Percentiles rank a stretch among this genome's conserved stretches.
phyloP scores from a whole-genome alignment of 2,888 invertebrate genomes.

The Macrophya alboannulata region DNA sequence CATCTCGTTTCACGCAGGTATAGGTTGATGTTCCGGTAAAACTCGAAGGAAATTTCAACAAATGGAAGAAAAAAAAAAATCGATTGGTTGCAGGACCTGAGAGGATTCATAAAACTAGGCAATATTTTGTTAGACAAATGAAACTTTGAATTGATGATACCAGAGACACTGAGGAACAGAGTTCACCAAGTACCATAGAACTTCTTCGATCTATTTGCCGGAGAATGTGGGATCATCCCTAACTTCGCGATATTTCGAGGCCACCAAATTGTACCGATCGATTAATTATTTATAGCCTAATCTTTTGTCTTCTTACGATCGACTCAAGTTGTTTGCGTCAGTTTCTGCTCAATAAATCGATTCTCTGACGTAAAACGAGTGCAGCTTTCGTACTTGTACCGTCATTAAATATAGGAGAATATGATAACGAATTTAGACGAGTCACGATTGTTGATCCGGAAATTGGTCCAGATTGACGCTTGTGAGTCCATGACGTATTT shows the following conservation, averaged over 20 bases:
- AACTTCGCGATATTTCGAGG: neutral
- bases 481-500: neutral
- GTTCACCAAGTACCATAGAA: no score
- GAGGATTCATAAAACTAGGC: neutral
- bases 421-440: neutral
- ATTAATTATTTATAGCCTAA: no score
- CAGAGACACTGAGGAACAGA: no score
- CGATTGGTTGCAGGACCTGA: no score
- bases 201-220: neutral
- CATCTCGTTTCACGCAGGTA: no score
- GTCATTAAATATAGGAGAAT: neutral
- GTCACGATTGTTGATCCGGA: neutral
- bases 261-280: neutral
- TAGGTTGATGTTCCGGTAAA: no score
- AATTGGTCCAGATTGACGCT: neutral
- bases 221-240: neutral
- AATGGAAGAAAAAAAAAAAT: no score
- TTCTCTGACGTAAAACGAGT: neutral
- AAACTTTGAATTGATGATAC: no score
- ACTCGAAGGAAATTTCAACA: no score
- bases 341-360: neutral
- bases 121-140: no score
- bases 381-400: neutral
- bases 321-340: neutral
- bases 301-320: neutral